Percentiles rank a stretch among this genome's conserved stretches.
Evolutionary conservation across 1,140 invertebrate species (phyloP).

Genomic region (Lasioglossum baleicum): DNA sequence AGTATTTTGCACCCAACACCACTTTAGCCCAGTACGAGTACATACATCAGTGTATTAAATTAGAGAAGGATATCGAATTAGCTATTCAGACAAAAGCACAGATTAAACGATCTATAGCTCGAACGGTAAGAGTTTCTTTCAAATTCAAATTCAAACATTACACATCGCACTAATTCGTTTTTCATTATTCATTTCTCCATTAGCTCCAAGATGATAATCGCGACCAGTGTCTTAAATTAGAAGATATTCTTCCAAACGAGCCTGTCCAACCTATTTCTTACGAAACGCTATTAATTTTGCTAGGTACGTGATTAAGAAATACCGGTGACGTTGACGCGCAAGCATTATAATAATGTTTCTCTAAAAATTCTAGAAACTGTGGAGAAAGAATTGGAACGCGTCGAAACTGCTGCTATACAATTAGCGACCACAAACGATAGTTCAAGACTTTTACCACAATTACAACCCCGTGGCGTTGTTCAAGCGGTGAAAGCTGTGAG

Average conservation of each 20-base stretch:
- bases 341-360: background rate
- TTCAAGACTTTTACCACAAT: conserved; percentile 74
- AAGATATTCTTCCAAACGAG: conserved; percentile 88
- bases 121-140: conserved; percentile 82
- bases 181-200: conserved; percentile 11
- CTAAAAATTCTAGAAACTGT: conserved; percentile 83
- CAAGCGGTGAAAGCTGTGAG: conserved; percentile 96
- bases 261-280: conserved; percentile 87
- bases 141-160: background rate
- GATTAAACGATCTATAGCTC: conserved; percentile 83
- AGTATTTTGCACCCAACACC: conserved; percentile 87
- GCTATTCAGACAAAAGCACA: conserved; percentile 85
- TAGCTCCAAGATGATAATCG: conserved; percentile 87
- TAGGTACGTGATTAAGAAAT: conserved; percentile 80
- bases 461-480: conserved; percentile 84
- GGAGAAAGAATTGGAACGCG: conserved; percentile 89
- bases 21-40: conserved; percentile 94
- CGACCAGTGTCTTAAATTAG: conserved; percentile 85
- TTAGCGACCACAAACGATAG: conserved; percentile 79
- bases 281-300: conserved; percentile 88
- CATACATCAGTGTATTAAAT: conserved; percentile 95
- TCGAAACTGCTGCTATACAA: conserved; percentile 84
- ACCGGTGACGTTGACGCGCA: background rate
- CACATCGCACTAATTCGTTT: background rate
- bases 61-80: conserved; percentile 94